phyloP scores from a whole-genome alignment of 2,888 invertebrate species.

The Argyresthia goedartella region DNA sequence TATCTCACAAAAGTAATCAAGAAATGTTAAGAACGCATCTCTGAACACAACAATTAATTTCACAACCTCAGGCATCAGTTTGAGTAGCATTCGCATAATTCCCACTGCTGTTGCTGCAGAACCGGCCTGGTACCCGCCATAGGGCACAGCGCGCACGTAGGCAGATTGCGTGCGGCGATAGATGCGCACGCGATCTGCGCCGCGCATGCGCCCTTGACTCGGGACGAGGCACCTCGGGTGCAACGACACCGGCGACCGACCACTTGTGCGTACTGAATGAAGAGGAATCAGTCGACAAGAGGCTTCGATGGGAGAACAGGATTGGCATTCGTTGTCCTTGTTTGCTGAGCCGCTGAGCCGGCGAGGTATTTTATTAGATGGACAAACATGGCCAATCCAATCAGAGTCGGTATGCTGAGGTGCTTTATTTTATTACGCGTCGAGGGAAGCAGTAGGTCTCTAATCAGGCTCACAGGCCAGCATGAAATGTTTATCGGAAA shows the following conservation, averaged over 20 bases:
- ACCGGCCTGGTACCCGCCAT: background rate
- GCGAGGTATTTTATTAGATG: no score
- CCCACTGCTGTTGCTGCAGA: conserved; percentile 7
- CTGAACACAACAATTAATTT: no score
- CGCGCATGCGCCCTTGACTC: conserved; percentile 48
- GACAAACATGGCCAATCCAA: no score
- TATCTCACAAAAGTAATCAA: background rate
- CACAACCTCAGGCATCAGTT: background rate
- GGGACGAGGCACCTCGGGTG: conserved; percentile 32
- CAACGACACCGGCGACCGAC: conserved; percentile 31
- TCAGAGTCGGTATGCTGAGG: no score
- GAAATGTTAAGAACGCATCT: background rate
- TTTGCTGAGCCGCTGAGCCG: no score
- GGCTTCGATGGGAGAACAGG: background rate
- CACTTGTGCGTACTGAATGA: background rate
- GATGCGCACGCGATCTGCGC: conserved; percentile 22
- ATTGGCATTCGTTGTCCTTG: no score
- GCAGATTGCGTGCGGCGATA: conserved; percentile 19
- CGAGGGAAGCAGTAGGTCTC: no score
- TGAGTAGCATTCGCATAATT: conserved; percentile 5
- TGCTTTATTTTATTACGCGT: no score
- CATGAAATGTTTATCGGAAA: no score
- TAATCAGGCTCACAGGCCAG: no score
- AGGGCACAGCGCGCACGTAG: conserved; percentile 11
- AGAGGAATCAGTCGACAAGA: background rate